Base-by-base conservation (phyloP, 2,888 invertebrate genomes). In the Sarcophaga variegata region DNA sequence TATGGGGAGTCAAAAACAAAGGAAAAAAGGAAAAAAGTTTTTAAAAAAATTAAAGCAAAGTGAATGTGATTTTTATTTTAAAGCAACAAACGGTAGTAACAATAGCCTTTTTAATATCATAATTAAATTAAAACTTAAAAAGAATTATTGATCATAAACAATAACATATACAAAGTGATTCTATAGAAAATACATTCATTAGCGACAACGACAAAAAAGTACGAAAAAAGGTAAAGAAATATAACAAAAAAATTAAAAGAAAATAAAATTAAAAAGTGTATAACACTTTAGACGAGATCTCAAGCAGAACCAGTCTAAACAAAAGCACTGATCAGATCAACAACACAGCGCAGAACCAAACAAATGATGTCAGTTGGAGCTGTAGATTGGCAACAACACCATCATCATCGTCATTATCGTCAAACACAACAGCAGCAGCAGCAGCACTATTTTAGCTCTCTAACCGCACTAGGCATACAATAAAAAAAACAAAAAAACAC, bases 321-420 rank as follows among this genome's bases (percentile, higher is more conserved):
- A 64, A 85, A 86, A 77, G 82, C 86, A 45, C 54, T 54, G 54
- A 54, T 54, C 54, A 54, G 54, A 54, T 54, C 54, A 54, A 54
- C 67, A 47, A 17, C 37, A 45, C n/a, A 47, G 62, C 60, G 6
- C 8, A 37, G 5, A 63, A 63, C 64, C 54, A 69, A 45, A 20
- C 81, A 83, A 88, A 81, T 88, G 91, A 90, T 90, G 89, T 91
- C 91, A 90, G 90, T 88, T 86, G 76, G 66, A 79, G 80, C 78
- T 82, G 87, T 70, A 87, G 88, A 83, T 89, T 88, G 89, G 87
- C 88, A 82, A 83, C 90, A 89, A 72, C 88, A 89, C 88, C 88
- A 81, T 69, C 69, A 59, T 37, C 37, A 37, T 6, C 27, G 27
- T 27, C 37, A 37, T 27, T 27, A 27, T 37, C 37, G 37, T 37